These are phyloP conservation scores for Mylabris sibirica DNA, from an alignment of 2,888 invertebrate species.

Conservation along the genomic window DNA sequence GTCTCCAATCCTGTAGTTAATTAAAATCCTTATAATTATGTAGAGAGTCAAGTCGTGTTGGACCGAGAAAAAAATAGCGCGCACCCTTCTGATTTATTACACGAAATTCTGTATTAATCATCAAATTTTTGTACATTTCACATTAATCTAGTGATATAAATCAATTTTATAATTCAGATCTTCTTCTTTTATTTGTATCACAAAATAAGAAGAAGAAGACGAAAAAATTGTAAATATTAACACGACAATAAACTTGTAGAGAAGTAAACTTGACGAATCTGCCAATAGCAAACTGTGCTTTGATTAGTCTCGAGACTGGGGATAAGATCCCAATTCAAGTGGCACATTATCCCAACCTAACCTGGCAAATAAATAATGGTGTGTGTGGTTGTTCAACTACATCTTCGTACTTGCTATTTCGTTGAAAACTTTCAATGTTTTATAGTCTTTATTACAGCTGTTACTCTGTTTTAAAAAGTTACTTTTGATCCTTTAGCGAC, in stretches of 20 bases:
- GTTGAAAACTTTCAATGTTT: background rate
- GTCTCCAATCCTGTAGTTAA: slow-evolving; percentile 57
- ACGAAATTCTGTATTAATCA: slow-evolving; percentile 26
- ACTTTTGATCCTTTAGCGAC: background rate
- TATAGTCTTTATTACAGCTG: slow-evolving; percentile 2
- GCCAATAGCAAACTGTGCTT: slow-evolving; percentile 49
- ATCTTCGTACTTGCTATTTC: slow-evolving; percentile 36
- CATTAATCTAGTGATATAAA: background rate
- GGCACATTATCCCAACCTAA: slow-evolving; percentile 45
- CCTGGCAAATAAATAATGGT: slow-evolving; percentile 49
- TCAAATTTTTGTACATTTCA: background rate
- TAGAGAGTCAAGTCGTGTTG: slow-evolving; percentile 45
- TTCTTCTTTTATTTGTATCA: background rate
- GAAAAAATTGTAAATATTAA: background rate
- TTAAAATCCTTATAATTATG: slow-evolving; percentile 60
- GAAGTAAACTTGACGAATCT: slow-evolving; percentile 40
- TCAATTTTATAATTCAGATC: background rate
- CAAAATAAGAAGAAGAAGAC: no score
- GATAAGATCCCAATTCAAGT: slow-evolving; percentile 45
- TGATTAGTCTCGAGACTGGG: slow-evolving; percentile 46
- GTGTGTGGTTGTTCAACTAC: slow-evolving; percentile 46
- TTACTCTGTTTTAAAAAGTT: background rate
- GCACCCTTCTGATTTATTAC: slow-evolving; percentile 47
- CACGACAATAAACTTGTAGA: slow-evolving; percentile 15
- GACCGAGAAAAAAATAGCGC: slow-evolving; percentile 33